phyloP scores from a whole-genome alignment of 2,797 vertebrate species.

The Spinus olivaceus region DNA sequence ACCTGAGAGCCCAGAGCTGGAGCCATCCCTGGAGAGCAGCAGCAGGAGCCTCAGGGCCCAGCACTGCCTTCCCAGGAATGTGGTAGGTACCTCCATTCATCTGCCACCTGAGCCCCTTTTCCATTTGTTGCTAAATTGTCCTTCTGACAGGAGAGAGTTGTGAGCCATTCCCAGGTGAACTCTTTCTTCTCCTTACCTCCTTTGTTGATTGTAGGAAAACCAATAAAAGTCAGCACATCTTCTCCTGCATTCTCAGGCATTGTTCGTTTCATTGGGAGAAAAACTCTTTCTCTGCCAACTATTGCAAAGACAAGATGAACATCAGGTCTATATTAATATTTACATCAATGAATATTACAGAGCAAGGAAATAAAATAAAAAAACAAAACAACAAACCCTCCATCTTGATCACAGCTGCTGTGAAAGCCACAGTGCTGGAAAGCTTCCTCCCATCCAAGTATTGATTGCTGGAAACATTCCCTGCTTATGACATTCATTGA shows the following conservation, averaged over 20 bases:
- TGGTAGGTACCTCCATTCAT: not conserved
- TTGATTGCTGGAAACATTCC: constrained; percentile 39
- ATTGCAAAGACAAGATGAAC: constrained; percentile 11
- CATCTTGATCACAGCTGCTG: constrained; percentile 69
- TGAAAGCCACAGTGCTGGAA: constrained; percentile 29
- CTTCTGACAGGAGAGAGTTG: not conserved
- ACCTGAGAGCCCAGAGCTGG: not conserved
- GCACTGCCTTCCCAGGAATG: fast-evolving
- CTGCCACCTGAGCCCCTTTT: not conserved
- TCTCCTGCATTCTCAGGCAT: not conserved
- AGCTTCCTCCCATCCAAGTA: not conserved
- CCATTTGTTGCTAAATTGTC: not conserved
- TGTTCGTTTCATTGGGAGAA: not conserved
- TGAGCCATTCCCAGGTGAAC: not conserved
- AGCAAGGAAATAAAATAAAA: constrained; percentile 45
- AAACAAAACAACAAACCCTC: constrained; percentile 28
- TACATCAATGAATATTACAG: not conserved
- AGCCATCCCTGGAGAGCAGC: not conserved
- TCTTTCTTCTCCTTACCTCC: not conserved
- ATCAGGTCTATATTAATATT: constrained; percentile 43
- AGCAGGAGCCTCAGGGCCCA: not conserved
- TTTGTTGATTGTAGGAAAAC: not conserved
- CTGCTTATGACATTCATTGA: constrained; percentile 40
- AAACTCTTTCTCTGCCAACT: not conserved
- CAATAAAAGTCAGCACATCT: not conserved